Evolutionary conservation across 2,888 invertebrate species (phyloP).

Genomic region (Ophion slaviceki): DNA sequence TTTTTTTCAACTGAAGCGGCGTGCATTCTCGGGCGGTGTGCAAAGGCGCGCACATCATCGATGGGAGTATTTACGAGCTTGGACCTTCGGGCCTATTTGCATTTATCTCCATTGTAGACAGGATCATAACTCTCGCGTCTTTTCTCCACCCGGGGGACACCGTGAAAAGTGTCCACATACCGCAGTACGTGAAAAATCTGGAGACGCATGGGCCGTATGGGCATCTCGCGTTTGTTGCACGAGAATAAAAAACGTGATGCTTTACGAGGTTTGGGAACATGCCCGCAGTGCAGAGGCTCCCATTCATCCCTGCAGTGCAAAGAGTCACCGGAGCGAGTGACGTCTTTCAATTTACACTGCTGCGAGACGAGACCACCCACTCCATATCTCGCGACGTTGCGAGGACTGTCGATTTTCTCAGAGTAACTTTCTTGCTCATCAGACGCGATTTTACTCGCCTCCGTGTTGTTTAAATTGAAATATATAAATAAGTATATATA

Average conservation of each 20-base stretch:
- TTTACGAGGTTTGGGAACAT: conserved; percentile 5
- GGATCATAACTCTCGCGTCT: not conserved
- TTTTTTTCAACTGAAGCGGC: not conserved
- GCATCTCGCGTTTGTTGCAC: not conserved
- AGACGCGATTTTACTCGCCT: conserved; percentile 11
- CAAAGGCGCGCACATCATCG: not conserved
- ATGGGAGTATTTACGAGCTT: conserved; percentile 11
- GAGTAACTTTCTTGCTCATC: conserved; percentile 4
- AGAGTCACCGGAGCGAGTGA: conserved; percentile 21
- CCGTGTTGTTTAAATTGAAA: not conserved
- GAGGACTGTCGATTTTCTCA: conserved; percentile 20
- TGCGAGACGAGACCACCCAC: conserved; percentile 55
- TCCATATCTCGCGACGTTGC: conserved; percentile 21
- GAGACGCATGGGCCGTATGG: not conserved
- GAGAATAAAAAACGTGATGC: conserved; percentile 10
- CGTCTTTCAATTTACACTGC: conserved; percentile 44
- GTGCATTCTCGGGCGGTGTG: not conserved
- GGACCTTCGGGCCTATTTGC: not conserved
- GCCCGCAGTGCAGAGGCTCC: conserved; percentile 12
- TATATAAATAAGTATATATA: not conserved
- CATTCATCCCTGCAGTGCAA: conserved; percentile 11
- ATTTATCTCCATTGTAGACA: conserved; percentile 7
- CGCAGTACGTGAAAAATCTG: too few species aligned
- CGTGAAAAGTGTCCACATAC: not conserved
- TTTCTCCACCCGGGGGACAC: not conserved